Evolutionary conservation across 2,888 invertebrate species (phyloP).

Genomic region (Periphyllus acericola): DNA sequence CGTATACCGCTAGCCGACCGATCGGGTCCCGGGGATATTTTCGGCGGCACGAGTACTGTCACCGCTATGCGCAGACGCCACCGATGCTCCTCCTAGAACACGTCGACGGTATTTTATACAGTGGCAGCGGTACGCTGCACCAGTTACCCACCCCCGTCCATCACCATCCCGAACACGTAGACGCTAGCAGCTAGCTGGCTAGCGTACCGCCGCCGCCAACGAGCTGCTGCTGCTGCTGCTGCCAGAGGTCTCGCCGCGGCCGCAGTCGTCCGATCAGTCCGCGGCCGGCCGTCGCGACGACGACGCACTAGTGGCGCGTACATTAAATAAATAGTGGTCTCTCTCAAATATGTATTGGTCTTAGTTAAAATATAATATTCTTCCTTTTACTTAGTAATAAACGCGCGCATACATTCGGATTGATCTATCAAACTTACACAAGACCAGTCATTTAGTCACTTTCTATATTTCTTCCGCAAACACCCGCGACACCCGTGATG

Average conservation of each 20-base stretch:
- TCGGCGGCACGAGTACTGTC: slow-evolving; percentile 29
- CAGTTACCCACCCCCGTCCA: slow-evolving; percentile 45
- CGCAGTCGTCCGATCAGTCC: slow-evolving; percentile 37
- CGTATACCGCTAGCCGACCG: slow-evolving; percentile 19
- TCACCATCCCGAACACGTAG: slow-evolving; percentile 63
- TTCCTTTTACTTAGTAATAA: too few species aligned
- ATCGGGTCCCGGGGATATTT: slow-evolving; percentile 52
- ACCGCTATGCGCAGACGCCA: slow-evolving; percentile 22
- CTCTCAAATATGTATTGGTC: background rate
- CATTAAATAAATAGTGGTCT: slow-evolving; percentile 17
- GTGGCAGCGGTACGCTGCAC: slow-evolving; percentile 34
- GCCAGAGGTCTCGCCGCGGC: slow-evolving; percentile 33
- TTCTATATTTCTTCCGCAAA: background rate
- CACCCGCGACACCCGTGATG: slow-evolving; percentile 64
- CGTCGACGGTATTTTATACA: slow-evolving; percentile 22
- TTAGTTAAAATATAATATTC: too few species aligned
- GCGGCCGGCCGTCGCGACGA: slow-evolving; percentile 35
- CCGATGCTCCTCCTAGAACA: slow-evolving; percentile 44
- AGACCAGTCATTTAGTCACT: too few species aligned
- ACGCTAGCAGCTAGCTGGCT: slow-evolving; percentile 47
- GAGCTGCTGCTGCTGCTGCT: slow-evolving; percentile 19
- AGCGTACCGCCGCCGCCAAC: slow-evolving; percentile 41
- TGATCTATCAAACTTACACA: too few species aligned
- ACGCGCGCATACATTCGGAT: too few species aligned
- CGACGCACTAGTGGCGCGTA: slow-evolving; percentile 12